Percentiles rank a stretch among this genome's conserved stretches.
Conservation (phyloP, 2,888 invertebrate species). For the Pachydiplax longipennis region DNA sequence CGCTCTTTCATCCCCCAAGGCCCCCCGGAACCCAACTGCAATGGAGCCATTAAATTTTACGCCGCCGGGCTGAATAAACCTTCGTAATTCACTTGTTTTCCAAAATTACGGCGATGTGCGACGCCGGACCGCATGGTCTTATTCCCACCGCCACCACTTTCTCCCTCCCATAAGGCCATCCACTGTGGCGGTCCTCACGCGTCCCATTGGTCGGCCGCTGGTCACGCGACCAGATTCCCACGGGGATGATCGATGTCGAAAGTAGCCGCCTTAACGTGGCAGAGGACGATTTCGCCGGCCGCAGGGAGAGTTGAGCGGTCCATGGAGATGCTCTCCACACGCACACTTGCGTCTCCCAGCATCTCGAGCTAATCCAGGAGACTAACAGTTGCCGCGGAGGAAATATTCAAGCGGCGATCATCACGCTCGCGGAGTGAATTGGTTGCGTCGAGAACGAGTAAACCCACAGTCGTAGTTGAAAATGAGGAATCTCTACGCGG, state of each 20-base stretch:
- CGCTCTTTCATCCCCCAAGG: background rate
- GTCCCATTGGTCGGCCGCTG: background rate
- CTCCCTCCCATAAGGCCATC: background rate
- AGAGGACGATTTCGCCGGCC: background rate
- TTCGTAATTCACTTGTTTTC: constrained; percentile 15
- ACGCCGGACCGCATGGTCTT: background rate
- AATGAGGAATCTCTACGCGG: too few relatives aligned
- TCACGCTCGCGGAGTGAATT: too few relatives aligned
- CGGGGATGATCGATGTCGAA: background rate
- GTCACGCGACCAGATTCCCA: background rate
- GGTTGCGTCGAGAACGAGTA: too few relatives aligned
- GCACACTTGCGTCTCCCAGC: background rate
- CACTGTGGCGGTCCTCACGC: background rate
- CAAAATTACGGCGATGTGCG: background rate
- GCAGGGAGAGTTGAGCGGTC: background rate
- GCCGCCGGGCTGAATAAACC: background rate
- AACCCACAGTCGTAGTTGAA: too few relatives aligned
- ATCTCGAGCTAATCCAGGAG: too few relatives aligned
- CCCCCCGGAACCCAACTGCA: background rate
- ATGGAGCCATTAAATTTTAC: constrained; percentile 30
- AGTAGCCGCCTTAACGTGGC: background rate
- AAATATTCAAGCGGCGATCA: too few relatives aligned
- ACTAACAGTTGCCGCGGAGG: too few relatives aligned
- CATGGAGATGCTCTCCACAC: background rate
- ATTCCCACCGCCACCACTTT: background rate